Base-by-base conservation (phyloP, 2,113 vertebrate genomes). In the Sphyrna mokarran region DNA sequence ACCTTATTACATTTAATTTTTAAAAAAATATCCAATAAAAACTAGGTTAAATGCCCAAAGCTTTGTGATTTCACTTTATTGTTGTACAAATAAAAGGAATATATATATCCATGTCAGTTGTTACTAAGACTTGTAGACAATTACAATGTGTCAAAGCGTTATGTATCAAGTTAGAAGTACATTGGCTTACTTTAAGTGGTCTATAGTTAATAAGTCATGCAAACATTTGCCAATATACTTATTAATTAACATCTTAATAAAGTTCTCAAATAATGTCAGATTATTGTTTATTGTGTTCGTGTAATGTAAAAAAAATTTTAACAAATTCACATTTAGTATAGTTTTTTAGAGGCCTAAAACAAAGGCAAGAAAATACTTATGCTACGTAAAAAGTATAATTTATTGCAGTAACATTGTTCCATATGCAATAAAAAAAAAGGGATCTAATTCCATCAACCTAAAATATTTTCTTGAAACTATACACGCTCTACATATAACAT, bases 401-500 rank as follows among this genome's bases (percentile, higher is more conserved):
- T 72, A 70, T 54, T 76, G 68, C 26, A 48, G 69, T 20, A 72
- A 76, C 43, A 66, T 66, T 66, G 68, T 40, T 40, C 76, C 94
- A 76, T 76, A 23, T 95, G 94, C 69, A 95, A 95, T 95, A 95
- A 76, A 94, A 95, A 72, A 94, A 72, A 95, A 14, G 40, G 69
- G 94, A 95, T 70, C 94, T 76, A 95, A 95, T 95, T 95, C 94
- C 70, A 72, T 95, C 94, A 95, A 70, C 98, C 98, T 97, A 97
- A 97, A 98, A 98, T 98, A 98, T 98, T 98, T 98, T 97, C 98
- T 98, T 98, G 98, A 97, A 97, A 98, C 97, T 98, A 96, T 98
- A 97, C 98, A 98, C 98, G 69, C 98, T 98, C 97, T 96, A 95
- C 95, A 98, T 98, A 99, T 99, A 99, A 98, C 97, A 96, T 97